Conservation (phyloP, 1,140 invertebrate genomes). For the Melanaphis sacchari region DNA sequence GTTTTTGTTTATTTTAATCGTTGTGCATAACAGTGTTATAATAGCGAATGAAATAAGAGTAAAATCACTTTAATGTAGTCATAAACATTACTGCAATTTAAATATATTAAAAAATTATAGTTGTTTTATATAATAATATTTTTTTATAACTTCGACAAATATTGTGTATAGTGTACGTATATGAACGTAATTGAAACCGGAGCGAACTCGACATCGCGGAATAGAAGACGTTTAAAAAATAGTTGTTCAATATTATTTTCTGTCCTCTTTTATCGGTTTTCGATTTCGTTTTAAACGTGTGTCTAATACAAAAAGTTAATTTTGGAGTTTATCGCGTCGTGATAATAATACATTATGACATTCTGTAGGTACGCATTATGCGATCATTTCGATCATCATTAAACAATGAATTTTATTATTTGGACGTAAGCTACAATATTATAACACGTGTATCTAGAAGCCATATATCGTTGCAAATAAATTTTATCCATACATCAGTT, state of each 20-base stretch:
- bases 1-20: neutral
- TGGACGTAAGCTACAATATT: neutral
- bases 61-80: neutral
- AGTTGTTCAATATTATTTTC: no score
- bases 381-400: neutral
- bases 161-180: no score
- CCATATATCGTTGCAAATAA: neutral
- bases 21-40: neutral
- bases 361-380: neutral
- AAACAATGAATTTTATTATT: no score
- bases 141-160: neutral
- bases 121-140: neutral
- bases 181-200: neutral
- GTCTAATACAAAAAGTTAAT: neutral
- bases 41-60: neutral
- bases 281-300: neutral
- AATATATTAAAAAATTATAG: neutral
- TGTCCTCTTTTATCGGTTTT: neutral
- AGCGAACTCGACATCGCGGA: no score
- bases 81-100: neutral
- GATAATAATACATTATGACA: neutral
- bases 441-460: neutral
- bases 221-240: no score
- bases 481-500: neutral
- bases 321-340: neutral